Percentiles rank a stretch among this genome's conserved stretches.
These are phyloP conservation scores for Noctua comes DNA, from an alignment of 2,888 invertebrate genomes.

Conservation along the genomic window DNA sequence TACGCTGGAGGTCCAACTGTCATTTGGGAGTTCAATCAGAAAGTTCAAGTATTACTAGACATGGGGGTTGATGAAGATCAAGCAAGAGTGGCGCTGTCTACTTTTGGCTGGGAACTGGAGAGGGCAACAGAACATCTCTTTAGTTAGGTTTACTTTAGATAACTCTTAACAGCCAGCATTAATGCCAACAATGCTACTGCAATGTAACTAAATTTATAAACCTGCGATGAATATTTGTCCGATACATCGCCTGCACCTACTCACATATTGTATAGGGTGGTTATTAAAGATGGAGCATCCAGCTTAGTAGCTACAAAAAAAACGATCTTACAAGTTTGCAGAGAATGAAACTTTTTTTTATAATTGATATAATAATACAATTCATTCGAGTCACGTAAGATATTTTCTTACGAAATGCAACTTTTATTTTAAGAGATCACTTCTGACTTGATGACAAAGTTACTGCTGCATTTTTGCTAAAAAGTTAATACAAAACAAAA, in stretches of 20 bases:
- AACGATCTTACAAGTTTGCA: neutral
- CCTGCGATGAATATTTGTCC: constrained; percentile 47
- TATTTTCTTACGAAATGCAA: neutral
- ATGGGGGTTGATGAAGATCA: constrained; percentile 98
- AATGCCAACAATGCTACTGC: constrained; percentile 54
- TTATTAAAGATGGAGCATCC: constrained; percentile 17
- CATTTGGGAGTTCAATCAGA: constrained; percentile 94
- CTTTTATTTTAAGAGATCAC: neutral
- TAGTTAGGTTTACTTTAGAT: constrained; percentile 73
- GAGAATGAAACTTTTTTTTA: neutral
- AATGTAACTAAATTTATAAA: constrained; percentile 46
- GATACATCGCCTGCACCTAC: constrained; percentile 40
- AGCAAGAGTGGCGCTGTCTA: constrained; percentile 97
- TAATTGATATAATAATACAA: neutral
- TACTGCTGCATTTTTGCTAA: neutral
- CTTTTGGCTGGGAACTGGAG: constrained; percentile 98
- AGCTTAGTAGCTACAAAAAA: neutral
- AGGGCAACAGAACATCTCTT: constrained; percentile 94
- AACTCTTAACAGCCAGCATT: constrained; percentile 48
- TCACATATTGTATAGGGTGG: constrained; percentile 12
- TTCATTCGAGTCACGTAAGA: neutral
- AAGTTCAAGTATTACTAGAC: constrained; percentile 96
- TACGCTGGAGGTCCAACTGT: constrained; percentile 95
- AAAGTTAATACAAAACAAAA: neutral
- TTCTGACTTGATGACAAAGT: neutral